phyloP scores from a whole-genome alignment of 2,888 invertebrate species.

The Congeria kusceri region DNA sequence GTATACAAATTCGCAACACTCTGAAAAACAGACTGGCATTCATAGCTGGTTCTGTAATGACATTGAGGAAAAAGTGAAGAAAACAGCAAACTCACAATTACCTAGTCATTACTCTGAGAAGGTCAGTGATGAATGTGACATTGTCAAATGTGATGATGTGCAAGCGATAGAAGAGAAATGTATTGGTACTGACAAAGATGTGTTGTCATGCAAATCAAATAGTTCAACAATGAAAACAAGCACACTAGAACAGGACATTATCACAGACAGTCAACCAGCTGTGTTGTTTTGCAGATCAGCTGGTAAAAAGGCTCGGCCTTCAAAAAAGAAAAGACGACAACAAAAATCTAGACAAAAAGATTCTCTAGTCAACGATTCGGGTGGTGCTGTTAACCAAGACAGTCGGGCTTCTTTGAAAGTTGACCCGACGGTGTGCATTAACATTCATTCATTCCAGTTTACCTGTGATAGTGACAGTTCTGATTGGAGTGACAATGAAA shows the following conservation, averaged over 20 bases:
- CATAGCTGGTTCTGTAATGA: slow-evolving; percentile 56
- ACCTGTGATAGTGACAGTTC: slow-evolving; percentile 56
- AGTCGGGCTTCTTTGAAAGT: slow-evolving; percentile 64
- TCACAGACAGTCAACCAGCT: neutral
- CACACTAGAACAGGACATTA: neutral
- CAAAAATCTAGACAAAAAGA: slow-evolving; percentile 49
- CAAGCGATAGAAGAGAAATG: too few species aligned
- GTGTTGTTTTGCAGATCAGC: slow-evolving; percentile 51
- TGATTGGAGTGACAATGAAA: slow-evolving; percentile 60
- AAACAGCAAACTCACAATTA: neutral
- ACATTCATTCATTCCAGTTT: slow-evolving; percentile 54
- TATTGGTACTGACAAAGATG: neutral
- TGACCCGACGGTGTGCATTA: slow-evolving; percentile 24
- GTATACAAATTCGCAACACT: neutral
- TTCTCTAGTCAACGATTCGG: slow-evolving; percentile 3
- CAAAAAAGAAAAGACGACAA: slow-evolving; percentile 65
- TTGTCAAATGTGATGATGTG: too few species aligned
- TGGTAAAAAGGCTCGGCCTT: slow-evolving; percentile 54
- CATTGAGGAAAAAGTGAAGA: slow-evolving; percentile 27
- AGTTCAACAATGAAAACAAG: neutral
- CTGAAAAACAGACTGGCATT: slow-evolving; percentile 5
- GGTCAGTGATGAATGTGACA: too few species aligned
- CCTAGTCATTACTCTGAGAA: neutral
- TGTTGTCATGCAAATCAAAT: neutral
- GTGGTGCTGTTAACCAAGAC: slow-evolving; percentile 16